Base-by-base conservation (phyloP, 2,888 invertebrate genomes). In the Clusia tigrina region DNA sequence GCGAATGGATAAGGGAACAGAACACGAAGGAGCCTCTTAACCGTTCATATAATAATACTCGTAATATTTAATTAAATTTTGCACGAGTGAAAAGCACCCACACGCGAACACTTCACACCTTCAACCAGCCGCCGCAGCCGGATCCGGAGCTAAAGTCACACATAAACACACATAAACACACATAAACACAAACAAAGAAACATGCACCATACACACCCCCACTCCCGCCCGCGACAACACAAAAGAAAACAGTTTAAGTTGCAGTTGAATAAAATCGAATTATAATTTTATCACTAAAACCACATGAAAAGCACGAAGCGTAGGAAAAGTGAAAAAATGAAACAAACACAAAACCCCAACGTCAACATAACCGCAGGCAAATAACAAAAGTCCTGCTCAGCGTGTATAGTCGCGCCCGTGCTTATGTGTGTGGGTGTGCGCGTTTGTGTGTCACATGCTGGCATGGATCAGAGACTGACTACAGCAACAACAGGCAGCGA, bases 401-500 rank as follows among this genome's bases (percentile, higher is more conserved):
- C 20, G 20, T 63, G 18, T 48, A 32, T 20, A 24, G 59, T 6
- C 58, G 22, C 60, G 15, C 60, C 18, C 51, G 42, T 59, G 9
- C 23, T 24, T 38, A 24, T 32, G 10, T 51, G 26, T 55, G 24
- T 54, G 57, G 25, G 32, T 46, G 48, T 54, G 54, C 52, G n/a
- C 48, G 20, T 60, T 24, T 57, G 37, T 15, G 42, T 37, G n/a
- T 32, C n/a, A n/a, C n/a, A n/a, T n/a, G n/a, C n/a, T n/a, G n/a
- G n/a, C 1, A 54, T 52, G 48, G 38, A 58, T 58, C 58, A 48
- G 5, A 48, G 22, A 15, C 5, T 20, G n/a, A n/a, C n/a, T n/a
- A n/a, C n/a, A n/a, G n/a, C n/a, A n/a, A n/a, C n/a, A 59, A 64
- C 58, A 63, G 65, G 67, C 66, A 72, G 59, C 67, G 64, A 68